Evolutionary conservation across 2,113 vertebrate species (phyloP).

Genomic region (Desmodus rotundus): DNA sequence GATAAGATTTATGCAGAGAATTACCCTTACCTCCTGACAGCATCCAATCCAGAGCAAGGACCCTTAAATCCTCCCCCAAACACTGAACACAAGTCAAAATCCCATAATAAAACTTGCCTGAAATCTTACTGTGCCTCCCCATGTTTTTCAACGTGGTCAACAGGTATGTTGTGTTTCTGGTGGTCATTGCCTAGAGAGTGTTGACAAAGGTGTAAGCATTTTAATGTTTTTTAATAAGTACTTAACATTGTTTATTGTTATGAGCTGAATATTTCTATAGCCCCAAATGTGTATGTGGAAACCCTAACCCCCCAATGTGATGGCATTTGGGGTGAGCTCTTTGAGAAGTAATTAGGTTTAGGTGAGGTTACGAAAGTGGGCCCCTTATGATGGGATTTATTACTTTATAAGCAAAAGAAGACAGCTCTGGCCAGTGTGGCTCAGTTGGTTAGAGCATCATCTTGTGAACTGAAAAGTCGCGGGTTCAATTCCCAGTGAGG

Average conservation of each 20-base stretch:
- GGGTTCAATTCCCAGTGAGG: too few relatives aligned
- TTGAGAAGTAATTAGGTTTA: neutral
- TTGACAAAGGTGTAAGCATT: neutral
- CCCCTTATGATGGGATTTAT: neutral
- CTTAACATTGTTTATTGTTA: neutral
- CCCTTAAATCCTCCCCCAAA: neutral
- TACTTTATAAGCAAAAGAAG: neutral
- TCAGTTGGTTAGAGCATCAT: too few relatives aligned
- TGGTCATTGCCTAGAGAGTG: neutral
- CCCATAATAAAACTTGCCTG: neutral
- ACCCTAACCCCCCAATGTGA: neutral
- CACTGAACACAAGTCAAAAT: neutral
- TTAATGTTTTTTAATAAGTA: neutral
- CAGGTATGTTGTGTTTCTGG: neutral
- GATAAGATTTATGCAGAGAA: neutral
- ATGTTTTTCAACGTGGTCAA: neutral
- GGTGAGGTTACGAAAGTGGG: neutral
- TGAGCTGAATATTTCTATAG: neutral
- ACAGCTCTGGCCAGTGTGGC: too few relatives aligned
- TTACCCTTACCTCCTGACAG: neutral
- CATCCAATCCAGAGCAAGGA: neutral
- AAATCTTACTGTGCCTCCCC: too few relatives aligned
- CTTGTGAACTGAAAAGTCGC: too few relatives aligned
- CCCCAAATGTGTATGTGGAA: neutral
- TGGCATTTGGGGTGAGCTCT: neutral